Evolutionary conservation across 2,888 invertebrate genomes (phyloP).

Genomic region (Acleris cristana): DNA sequence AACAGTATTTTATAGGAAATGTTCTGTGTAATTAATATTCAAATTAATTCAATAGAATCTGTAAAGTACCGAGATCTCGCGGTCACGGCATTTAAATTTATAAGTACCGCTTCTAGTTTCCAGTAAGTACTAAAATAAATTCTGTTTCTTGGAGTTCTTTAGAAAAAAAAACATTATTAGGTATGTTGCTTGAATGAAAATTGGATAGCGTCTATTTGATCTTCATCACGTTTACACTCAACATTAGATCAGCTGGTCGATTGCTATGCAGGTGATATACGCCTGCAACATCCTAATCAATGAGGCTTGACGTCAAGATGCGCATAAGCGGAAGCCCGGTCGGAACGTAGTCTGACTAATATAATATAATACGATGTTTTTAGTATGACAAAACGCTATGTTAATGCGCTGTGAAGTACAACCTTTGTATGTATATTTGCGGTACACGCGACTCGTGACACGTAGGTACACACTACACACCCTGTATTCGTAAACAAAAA

Average conservation of each 20-base stretch:
- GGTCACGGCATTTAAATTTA: no score
- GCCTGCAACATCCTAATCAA: constrained; percentile 22
- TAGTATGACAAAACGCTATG: constrained; percentile 63
- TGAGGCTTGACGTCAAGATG: constrained; percentile 28
- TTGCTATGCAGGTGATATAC: constrained; percentile 9
- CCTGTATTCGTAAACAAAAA: constrained; percentile 17
- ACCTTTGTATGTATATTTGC: constrained; percentile 63
- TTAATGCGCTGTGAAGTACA: constrained; percentile 53
- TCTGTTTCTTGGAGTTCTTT: no score
- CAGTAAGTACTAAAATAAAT: no score
- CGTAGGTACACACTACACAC: no score
- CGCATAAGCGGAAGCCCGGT: constrained; percentile 14
- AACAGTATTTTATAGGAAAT: no score
- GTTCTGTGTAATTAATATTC: no score
- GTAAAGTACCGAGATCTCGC: no score
- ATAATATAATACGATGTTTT: constrained; percentile 30
- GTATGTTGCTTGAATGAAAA: no score
- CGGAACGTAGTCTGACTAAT: constrained; percentile 30
- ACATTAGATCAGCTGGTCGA: constrained; percentile 18
- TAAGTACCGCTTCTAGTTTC: no score
- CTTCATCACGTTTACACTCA: constrained; percentile 4
- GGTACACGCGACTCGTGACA: constrained; percentile 59
- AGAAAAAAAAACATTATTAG: no score
- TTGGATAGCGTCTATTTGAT: background rate
- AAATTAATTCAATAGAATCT: no score